Percentiles rank a stretch among this genome's conserved stretches.
phyloP scores from a whole-genome alignment of 1,140 invertebrate species.

The Platyura marginata region DNA sequence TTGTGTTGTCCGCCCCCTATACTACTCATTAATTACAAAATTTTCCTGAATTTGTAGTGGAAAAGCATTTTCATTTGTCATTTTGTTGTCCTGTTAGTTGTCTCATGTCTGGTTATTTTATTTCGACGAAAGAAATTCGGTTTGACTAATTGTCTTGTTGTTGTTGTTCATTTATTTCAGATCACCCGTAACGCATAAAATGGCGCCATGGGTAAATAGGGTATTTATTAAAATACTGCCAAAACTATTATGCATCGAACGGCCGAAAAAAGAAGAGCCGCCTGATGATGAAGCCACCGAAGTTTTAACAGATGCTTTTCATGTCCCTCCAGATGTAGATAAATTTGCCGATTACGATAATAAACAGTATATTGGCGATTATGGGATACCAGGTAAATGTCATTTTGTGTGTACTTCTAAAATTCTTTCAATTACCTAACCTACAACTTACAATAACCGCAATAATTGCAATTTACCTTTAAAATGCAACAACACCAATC shows the following conservation, averaged over 20 bases:
- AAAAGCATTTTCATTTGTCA: too few species aligned
- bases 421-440: too few species aligned
- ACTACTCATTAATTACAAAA: too few species aligned
- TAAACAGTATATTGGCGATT: slow-evolving; percentile 49
- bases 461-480: too few species aligned
- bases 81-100: too few species aligned
- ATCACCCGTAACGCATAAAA: slow-evolving; percentile 89
- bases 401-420: too few species aligned
- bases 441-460: too few species aligned
- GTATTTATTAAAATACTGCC: slow-evolving; percentile 82
- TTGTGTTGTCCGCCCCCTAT: too few species aligned
- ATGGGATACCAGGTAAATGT: slow-evolving; percentile 44
- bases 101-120: too few species aligned
- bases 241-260: slow-evolving; percentile 64
- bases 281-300: slow-evolving; percentile 44
- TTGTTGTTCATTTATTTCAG: slow-evolving; percentile 6
- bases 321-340: slow-evolving; percentile 47
- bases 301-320: slow-evolving; percentile 50
- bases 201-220: slow-evolving; percentile 76
- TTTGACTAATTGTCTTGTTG: neutral
- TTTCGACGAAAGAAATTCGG: too few species aligned
- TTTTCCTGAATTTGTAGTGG: too few species aligned
- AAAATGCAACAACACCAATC: too few species aligned
- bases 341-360: slow-evolving; percentile 41
- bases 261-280: slow-evolving; percentile 52